Conservation (phyloP, 2,113 vertebrate genomes). For the Colius striatus region DNA sequence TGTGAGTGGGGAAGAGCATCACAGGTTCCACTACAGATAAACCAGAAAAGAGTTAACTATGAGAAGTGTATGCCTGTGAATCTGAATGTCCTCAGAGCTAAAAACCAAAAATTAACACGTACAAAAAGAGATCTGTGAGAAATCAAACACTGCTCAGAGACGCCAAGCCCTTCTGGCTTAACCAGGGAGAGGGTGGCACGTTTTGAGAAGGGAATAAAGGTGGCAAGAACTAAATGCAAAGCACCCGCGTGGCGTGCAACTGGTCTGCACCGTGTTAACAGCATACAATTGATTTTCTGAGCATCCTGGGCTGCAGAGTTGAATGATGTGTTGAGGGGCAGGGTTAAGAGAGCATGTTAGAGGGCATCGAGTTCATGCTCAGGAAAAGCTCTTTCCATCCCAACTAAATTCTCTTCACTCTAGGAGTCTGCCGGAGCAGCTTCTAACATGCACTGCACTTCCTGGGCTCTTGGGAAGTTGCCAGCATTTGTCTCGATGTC, state of each 20-base stretch:
- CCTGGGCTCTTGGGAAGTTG: not conserved
- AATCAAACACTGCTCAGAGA: not conserved
- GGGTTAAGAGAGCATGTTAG: not conserved
- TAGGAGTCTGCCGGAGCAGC: not conserved
- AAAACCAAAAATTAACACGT: not conserved
- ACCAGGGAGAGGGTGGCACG: rapidly evolving
- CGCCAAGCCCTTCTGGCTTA: not conserved
- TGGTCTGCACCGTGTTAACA: not conserved
- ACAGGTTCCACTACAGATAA: not conserved
- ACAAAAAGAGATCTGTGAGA: not conserved
- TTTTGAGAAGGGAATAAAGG: not conserved
- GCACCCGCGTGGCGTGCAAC: not conserved
- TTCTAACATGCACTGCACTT: not conserved
- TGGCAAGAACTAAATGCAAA: not conserved
- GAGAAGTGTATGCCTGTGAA: not conserved
- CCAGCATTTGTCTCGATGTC: not conserved
- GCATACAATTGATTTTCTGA: not conserved
- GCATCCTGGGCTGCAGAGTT: not conserved
- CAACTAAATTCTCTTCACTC: not conserved
- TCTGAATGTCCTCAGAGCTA: not conserved
- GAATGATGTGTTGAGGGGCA: not conserved
- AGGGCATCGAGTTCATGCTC: not conserved
- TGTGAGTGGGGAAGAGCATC: not conserved
- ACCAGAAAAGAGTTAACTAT: not conserved
- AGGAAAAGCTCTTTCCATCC: not conserved